Percentiles rank a stretch among this genome's conserved stretches.
phyloP scores from a whole-genome alignment of 2,113 vertebrate species.

The Onychostruthus taczanowskii region DNA sequence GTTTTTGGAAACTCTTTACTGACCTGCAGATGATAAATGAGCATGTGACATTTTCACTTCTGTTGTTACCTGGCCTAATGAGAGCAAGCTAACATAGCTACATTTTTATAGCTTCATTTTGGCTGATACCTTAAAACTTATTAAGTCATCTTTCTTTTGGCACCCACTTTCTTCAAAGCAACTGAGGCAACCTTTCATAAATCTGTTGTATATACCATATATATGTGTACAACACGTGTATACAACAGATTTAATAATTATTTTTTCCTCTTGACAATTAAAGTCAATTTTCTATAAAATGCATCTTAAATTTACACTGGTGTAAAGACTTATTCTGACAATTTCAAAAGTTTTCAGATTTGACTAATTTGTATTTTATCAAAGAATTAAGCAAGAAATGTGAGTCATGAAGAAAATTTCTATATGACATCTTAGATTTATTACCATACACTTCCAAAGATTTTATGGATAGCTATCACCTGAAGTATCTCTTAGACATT shows the following conservation, averaged over 20 bases:
- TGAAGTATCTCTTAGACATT: background rate
- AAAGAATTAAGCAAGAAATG: background rate
- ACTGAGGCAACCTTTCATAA: background rate
- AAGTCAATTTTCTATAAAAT: background rate
- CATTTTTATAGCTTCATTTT: background rate
- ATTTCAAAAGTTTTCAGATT: background rate
- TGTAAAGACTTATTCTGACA: background rate
- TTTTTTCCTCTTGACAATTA: background rate
- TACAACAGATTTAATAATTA: background rate
- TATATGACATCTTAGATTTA: background rate
- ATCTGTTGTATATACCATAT: background rate
- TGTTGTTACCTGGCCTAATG: background rate
- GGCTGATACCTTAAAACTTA: background rate
- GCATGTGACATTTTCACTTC: background rate
- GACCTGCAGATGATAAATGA: background rate
- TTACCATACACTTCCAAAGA: background rate
- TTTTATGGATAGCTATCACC: background rate
- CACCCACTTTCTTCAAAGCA: background rate
- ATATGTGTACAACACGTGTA: background rate
- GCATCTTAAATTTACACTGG: background rate
- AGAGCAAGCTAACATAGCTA: background rate
- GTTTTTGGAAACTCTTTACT: background rate
- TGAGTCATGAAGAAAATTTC: background rate
- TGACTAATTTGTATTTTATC: background rate
- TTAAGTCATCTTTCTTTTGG: background rate